Base-by-base conservation (phyloP, 2,113 vertebrate genomes). In the Apteryx owenii region DNA sequence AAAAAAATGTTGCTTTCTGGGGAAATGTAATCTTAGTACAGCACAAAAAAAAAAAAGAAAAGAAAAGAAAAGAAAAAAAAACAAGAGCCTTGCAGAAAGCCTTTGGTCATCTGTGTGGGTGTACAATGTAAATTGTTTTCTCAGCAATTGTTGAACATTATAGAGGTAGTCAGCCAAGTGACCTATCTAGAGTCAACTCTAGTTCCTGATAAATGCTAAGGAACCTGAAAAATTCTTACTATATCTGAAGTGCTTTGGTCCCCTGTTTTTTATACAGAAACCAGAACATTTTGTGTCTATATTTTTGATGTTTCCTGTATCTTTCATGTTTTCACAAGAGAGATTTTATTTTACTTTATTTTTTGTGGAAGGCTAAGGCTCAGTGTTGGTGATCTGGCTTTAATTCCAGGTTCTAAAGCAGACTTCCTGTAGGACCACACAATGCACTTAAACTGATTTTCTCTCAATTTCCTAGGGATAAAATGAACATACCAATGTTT, bases 141-240 rank as follows among this genome's bases (percentile, higher is more conserved):
- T 69, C 46, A 77, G 38, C 23, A 76, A 53, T 71, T 65, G 81
- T 19, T 85, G 60, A 91, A 18, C 78, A 73, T 87, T 94, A 93
- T 23, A 80, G 42, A 85, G 29, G 77, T 38, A 89, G 69, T 50
- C 72, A 84, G 65, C 88, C 61, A 91, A 91, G 46, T 72, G 89
- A 91, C 86, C 21, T 81, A 42, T 68, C 48, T 65, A 69, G 26
- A 84, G 66, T 58, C 42, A 90, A 31, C 53, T 71, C n/a, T 69
- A 82, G 28, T 85, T 80, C 86, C 73, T 69, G 56, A 82, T 69
- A 89, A 95, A 94, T 94, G 31, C 70, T 78, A 53, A 75, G 68
- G 28, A 94, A 90, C 4, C 25, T 80, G 53, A 80, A 91, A 94
- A 53, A 79, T 38, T 5, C 22, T 76, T 69, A 44, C 50, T 89